phyloP scores from a whole-genome alignment of 1,140 invertebrate genomes.

The Adoxophyes honmai region DNA sequence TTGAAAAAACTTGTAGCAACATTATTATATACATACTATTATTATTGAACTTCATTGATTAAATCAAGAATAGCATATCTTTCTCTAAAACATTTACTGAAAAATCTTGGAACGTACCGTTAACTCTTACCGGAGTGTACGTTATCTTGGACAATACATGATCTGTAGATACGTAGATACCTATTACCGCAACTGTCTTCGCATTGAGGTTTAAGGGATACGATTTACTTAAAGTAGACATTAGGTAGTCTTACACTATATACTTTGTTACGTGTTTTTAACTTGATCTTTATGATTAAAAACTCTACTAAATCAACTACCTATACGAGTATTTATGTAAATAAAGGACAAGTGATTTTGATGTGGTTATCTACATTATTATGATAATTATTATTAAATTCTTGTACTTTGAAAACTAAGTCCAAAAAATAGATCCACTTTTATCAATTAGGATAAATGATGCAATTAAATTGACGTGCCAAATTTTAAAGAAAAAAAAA shows the following conservation, averaged over 20 bases:
- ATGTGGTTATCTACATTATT: background rate
- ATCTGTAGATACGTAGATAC: conserved; percentile 6
- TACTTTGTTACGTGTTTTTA: conserved; percentile 6
- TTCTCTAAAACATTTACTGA: background rate
- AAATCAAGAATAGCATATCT: conserved; percentile 13
- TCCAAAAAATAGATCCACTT: no score
- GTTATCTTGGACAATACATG: conserved; percentile 10
- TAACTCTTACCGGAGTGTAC: background rate
- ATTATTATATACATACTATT: no score
- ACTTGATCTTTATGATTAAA: conserved; percentile 1
- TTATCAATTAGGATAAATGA: conserved; percentile 2
- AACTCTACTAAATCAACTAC: background rate
- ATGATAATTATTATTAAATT: no score
- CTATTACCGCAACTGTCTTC: conserved; percentile 12
- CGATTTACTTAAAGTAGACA: background rate
- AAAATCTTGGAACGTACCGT: background rate
- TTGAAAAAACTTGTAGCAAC: no score
- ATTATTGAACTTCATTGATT: background rate
- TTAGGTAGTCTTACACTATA: conserved; percentile 7
- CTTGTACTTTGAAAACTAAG: no score
- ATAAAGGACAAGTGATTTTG: background rate
- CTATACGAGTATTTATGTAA: conserved; percentile 1
- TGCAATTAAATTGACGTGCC: conserved; percentile 5
- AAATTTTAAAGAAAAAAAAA: background rate
- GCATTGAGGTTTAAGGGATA: background rate